phyloP scores from a whole-genome alignment of 2,797 vertebrate genomes.

The Coluber constrictor region DNA sequence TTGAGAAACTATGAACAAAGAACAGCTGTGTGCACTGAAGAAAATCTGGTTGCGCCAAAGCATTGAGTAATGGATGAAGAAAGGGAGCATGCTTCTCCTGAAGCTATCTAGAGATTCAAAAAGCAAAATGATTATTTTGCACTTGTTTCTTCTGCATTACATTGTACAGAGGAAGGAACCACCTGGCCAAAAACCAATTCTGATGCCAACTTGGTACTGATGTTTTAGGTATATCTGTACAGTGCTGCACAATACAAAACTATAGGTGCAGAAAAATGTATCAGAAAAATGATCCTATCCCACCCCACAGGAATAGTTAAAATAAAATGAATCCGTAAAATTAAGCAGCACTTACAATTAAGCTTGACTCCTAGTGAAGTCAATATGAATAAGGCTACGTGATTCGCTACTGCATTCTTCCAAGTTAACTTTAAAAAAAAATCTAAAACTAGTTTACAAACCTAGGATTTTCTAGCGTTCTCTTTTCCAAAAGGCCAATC shows the following conservation, averaged over 20 bases:
- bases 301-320: background rate
- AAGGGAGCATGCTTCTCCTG: slow-evolving; percentile 29
- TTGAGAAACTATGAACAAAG: slow-evolving; percentile 49
- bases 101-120: background rate
- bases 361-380: background rate
- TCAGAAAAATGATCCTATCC: background rate
- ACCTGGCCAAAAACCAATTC: background rate
- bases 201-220: background rate
- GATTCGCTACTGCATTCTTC: background rate
- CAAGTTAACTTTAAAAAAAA: background rate
- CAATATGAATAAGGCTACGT: background rate
- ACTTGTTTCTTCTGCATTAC: background rate
- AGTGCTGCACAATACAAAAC: background rate
- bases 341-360: background rate
- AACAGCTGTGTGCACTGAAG: slow-evolving; percentile 38
- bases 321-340: background rate
- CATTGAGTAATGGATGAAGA: slow-evolving; percentile 36
- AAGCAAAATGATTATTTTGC: background rate
- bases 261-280: background rate
- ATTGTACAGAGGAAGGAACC: background rate
- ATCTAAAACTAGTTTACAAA: background rate
- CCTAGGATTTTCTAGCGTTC: background rate
- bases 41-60: slow-evolving; percentile 37
- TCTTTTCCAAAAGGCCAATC: background rate
- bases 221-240: background rate